A percentile compares a stretch with the other conserved stretches of the same genome.
Evolutionary conservation across 2,888 invertebrate species (phyloP).

Genomic region (Hetaerina titia): DNA sequence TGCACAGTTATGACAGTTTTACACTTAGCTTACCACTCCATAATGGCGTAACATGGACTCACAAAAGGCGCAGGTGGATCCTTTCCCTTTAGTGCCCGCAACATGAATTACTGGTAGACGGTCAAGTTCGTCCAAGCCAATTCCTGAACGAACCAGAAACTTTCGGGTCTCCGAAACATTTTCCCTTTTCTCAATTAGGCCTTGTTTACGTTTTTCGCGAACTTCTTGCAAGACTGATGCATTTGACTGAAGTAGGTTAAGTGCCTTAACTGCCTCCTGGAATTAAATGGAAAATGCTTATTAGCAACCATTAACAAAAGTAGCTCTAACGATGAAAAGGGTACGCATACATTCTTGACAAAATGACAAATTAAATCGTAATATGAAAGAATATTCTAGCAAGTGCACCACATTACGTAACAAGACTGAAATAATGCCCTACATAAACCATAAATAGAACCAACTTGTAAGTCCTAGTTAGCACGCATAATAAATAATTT

Average conservation of each 20-base stretch:
- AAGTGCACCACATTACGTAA: background rate
- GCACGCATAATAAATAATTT: background rate
- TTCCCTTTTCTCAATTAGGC: slow-evolving; percentile 71
- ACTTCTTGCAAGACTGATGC: slow-evolving; percentile 80
- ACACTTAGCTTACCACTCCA: slow-evolving; percentile 73
- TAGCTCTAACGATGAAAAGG: background rate
- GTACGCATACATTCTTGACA: background rate
- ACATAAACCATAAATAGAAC: background rate
- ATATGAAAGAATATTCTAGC: background rate
- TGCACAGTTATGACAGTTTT: too few relatives aligned
- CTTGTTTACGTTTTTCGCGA: slow-evolving; percentile 74
- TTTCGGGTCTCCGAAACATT: slow-evolving; percentile 75
- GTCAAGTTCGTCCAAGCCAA: slow-evolving; percentile 84
- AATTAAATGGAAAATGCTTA: slow-evolving; percentile 70
- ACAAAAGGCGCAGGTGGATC: slow-evolving; percentile 94
- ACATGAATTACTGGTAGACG: slow-evolving; percentile 94
- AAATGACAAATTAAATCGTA: background rate
- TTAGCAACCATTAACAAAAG: background rate
- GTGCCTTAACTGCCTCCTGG: slow-evolving; percentile 84
- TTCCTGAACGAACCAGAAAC: slow-evolving; percentile 82
- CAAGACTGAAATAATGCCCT: background rate
- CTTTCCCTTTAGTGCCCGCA: slow-evolving; percentile 98
- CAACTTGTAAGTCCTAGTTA: background rate
- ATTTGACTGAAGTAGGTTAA: slow-evolving; percentile 88
- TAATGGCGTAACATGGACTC: slow-evolving; percentile 90